phyloP scores from a whole-genome alignment of 2,797 vertebrate genomes.

The Sebastes vulpes region DNA sequence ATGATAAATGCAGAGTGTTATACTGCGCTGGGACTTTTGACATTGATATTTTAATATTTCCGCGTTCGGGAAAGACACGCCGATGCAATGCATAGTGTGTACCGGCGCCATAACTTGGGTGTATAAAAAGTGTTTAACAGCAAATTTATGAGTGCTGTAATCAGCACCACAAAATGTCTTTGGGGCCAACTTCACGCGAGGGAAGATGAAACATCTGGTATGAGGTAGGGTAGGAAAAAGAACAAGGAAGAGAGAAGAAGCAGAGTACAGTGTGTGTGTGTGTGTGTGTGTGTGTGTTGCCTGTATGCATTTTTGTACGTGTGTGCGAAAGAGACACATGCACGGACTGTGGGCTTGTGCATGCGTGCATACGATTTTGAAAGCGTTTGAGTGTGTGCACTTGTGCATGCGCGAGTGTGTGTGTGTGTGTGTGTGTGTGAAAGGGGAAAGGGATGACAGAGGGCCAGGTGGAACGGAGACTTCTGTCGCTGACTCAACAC shows the following conservation, averaged over 20 bases:
- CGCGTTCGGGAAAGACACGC: constrained; percentile 6
- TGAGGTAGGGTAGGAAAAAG: constrained; percentile 44
- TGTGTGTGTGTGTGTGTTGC: neutral
- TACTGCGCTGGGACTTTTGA: constrained; percentile 25
- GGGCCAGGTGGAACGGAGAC: constrained; percentile 84
- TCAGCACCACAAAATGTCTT: constrained; percentile 69
- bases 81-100: constrained; percentile 2
- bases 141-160: constrained; percentile 69
- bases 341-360: neutral
- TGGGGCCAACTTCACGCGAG: constrained; percentile 53
- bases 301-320: neutral
- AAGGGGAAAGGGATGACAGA: constrained; percentile 74
- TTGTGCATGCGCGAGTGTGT: constrained; percentile 5
- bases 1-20: constrained; percentile 55
- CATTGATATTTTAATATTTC: constrained; percentile 18
- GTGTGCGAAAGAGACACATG: constrained; percentile 11
- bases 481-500: constrained; percentile 87
- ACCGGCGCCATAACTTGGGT: constrained; percentile 24
- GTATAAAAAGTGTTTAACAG: constrained; percentile 61
- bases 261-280: neutral
- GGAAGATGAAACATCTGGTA: constrained; percentile 76
- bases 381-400: constrained; percentile 4
- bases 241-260: constrained; percentile 26
- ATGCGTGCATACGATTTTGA: neutral
- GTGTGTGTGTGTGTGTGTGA: constrained; percentile 28